phyloP scores from a whole-genome alignment of 2,113 vertebrate genomes.

The Hemichromis elongatus region DNA sequence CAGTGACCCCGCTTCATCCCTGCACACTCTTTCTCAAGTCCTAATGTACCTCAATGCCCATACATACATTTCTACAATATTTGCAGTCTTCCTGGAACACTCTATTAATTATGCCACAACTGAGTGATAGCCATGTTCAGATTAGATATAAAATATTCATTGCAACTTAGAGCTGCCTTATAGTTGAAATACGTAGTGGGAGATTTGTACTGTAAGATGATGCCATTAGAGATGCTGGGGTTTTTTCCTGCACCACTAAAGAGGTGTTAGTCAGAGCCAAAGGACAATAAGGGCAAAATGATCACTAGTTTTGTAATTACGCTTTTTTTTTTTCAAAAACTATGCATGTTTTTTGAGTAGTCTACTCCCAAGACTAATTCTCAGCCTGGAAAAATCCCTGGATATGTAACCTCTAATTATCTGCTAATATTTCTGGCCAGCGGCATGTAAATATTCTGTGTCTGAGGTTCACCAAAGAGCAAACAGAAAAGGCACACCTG shows the following conservation, averaged over 20 bases:
- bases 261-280: background rate
- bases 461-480: background rate
- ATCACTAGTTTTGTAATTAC: background rate
- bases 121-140: background rate
- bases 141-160: conserved; percentile 5
- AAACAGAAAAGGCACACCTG: background rate
- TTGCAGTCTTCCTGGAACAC: background rate
- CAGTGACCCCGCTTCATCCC: background rate
- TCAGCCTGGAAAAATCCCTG: background rate
- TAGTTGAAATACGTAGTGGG: background rate
- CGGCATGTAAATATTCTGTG: background rate
- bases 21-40: background rate
- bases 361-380: background rate
- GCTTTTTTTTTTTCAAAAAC: background rate
- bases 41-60: background rate
- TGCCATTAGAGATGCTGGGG: background rate
- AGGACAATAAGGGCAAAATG: background rate
- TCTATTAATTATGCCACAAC: background rate
- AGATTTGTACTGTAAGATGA: background rate
- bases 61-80: background rate
- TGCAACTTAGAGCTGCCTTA: background rate
- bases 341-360: background rate
- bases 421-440: background rate
- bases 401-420: background rate
- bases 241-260: background rate